Conservation (phyloP, 2,113 vertebrate genomes). For the Cottus gobio region DNA sequence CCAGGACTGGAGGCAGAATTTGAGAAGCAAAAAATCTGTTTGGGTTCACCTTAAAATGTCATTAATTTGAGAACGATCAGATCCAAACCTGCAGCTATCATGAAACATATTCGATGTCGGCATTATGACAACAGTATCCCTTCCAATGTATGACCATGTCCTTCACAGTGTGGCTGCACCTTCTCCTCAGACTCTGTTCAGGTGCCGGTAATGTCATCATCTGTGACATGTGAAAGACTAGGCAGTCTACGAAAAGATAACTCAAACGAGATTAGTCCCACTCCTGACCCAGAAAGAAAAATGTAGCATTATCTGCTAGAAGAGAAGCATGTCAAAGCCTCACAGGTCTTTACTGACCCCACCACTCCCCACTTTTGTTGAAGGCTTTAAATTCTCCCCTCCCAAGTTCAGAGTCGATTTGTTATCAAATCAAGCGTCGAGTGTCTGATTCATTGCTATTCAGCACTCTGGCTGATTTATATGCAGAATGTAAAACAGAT, state of each 20-base stretch:
- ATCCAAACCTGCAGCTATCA: not conserved
- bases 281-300: slow-evolving; percentile 47
- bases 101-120: not conserved
- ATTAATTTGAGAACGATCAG: not conserved
- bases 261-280: slow-evolving; percentile 60
- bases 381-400: slow-evolving; percentile 97
- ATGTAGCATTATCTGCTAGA: slow-evolving; percentile 53
- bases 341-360: slow-evolving; percentile 82
- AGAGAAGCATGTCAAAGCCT: slow-evolving; percentile 80
- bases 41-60: not conserved
- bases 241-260: slow-evolving; percentile 60
- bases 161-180: slow-evolving; percentile 1
- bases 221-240: slow-evolving; percentile 49
- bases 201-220: slow-evolving; percentile 54
- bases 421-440: slow-evolving; percentile 99
- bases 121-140: not conserved
- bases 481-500: slow-evolving; percentile 99
- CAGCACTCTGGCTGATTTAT: slow-evolving; percentile 98
- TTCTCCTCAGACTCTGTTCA: slow-evolving; percentile 21
- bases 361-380: slow-evolving; percentile 69
- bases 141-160: not conserved
- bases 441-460: slow-evolving; percentile 99
- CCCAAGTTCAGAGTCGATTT: slow-evolving; percentile 99
- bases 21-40: not conserved
- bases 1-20: not conserved